Evolutionary conservation across 2,888 invertebrate species (phyloP).

Genomic region (Habrosyne pyritoides): DNA sequence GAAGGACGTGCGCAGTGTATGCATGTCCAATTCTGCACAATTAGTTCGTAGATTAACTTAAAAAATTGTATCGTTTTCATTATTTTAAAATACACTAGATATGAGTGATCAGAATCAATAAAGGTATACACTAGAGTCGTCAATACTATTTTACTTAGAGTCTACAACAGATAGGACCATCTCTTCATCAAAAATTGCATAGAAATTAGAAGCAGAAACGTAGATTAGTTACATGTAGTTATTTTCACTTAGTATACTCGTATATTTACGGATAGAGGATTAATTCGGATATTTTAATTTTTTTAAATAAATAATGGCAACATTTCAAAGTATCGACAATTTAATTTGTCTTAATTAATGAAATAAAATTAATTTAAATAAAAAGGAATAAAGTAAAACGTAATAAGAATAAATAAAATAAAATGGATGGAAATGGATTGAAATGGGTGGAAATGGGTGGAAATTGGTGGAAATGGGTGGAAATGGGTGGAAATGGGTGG

Average conservation of each 20-base stretch:
- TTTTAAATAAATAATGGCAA: neutral
- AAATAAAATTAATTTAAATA: too few relatives aligned
- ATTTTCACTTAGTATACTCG: too few relatives aligned
- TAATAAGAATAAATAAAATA: too few relatives aligned
- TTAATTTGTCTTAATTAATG: too few relatives aligned
- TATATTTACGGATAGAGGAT: neutral
- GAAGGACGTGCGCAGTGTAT: neutral
- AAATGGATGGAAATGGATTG: too few relatives aligned
- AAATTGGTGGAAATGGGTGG: too few relatives aligned
- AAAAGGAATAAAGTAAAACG: too few relatives aligned
- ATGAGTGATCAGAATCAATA: too few relatives aligned
- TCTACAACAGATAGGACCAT: neutral
- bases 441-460: too few relatives aligned
- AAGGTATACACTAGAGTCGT: neutral
- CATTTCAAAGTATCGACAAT: neutral
- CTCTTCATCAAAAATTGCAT: neutral
- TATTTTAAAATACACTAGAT: too few relatives aligned
- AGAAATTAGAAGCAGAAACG: neutral
- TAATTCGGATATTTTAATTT: neutral
- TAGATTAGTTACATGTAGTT: neutral
- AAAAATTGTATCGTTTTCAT: slow-evolving; percentile 9
- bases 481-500: too few relatives aligned
- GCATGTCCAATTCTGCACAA: neutral
- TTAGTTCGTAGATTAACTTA: too few relatives aligned
- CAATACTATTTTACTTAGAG: neutral